Evolutionary conservation across 2,113 vertebrate genomes (phyloP), one percentile per base, ranked within the genome.

Genomic region (Promerops cafer): DNA sequence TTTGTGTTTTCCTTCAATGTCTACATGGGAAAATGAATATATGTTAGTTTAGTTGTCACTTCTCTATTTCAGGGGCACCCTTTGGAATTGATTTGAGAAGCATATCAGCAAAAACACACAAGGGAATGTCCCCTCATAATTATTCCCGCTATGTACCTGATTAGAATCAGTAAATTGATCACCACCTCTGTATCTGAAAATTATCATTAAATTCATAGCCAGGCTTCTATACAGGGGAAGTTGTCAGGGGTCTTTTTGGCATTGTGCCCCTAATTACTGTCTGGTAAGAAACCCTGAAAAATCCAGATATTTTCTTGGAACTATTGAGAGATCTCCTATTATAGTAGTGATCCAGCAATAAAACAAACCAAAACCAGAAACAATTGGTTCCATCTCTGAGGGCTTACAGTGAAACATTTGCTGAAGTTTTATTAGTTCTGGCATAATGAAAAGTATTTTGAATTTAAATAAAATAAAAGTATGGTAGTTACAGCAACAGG

Each of bases 401-500:
- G 33, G 26, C 30, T 93, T 82, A 66, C 40, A 83, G 50, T 44
- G 63, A 60, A 52, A 76, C 53, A 49, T 93, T 66, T 69, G 50
- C 71, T 70, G 31, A 52, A 66, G 19, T 59, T 89, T 96, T 85
- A 60, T 84, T 76, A 95, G 83, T 66, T 40, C 72, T 88, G 93
- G 66, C 71, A 60, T 66, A 78, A 79, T 50, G 70, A 63, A 85
- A 60, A 83, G 33, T 53, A 81, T 75, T 95, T 74, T 91, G 69
- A 91, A 76, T 93, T 92, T 88, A 61, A 94, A 87, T 71, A 72
- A 79, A 96, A 76, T 65, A 60, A 35, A 84, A 88, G 60, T 74
- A 76, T 77, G 65, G 52, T 35, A 87, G 93, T 90, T 95, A 77
- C 77, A 85, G 81, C 92, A 89, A 90, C 50, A 90, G 89, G 79